Base-by-base conservation (phyloP, 2,113 vertebrate genomes). In the Hystrix cristata region DNA sequence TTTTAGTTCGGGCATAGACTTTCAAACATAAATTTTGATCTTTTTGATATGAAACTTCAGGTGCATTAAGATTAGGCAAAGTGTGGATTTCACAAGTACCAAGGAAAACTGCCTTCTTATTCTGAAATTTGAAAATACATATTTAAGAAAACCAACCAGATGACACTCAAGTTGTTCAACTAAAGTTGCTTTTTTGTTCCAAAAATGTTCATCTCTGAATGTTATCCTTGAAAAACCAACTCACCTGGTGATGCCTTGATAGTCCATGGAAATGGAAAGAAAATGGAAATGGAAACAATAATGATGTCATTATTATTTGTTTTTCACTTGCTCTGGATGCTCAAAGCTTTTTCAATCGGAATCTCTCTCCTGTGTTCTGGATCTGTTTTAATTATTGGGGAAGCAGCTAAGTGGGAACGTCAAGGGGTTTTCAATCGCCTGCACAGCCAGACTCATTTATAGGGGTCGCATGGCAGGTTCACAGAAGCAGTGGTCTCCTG, bases 251-350 rank as follows among this genome's bases (percentile, higher is more conserved):
- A 57, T 8, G 34, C 3, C 10, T 38, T 34, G 23, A 60, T 69
- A 51, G 6, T 79, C 14, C 9, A 31, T 6, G 23, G 87, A 31
- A 78, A 86, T 67, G 5, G 11, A 67, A 46, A 48, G 72, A 57
- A 48, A 76, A 14, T 10, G 23, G 80, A 23, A 64, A 82, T 74
- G 4, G 14, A 62, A 38, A 55, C 65, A 57, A 19, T 21, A 57
- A 7, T 7, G 0, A 0, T 3, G 2, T n/a, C 27, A 9, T 19
- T 13, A 2, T 5, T 25, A 3, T 0, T 55, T 10, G 4, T 31
- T 38, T 57, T 78, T 25, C 3, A 5, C 18, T 67, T 67, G 21
- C 53, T 91, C 38, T 59, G 34, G 38, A 81, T 34, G 46, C 34
- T 59, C 5, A 60, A 71, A 64, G 34, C 5, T n/a, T 62, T 57